phyloP scores from a whole-genome alignment of 1,140 invertebrate species.

The Zaprionus tsacasi region DNA sequence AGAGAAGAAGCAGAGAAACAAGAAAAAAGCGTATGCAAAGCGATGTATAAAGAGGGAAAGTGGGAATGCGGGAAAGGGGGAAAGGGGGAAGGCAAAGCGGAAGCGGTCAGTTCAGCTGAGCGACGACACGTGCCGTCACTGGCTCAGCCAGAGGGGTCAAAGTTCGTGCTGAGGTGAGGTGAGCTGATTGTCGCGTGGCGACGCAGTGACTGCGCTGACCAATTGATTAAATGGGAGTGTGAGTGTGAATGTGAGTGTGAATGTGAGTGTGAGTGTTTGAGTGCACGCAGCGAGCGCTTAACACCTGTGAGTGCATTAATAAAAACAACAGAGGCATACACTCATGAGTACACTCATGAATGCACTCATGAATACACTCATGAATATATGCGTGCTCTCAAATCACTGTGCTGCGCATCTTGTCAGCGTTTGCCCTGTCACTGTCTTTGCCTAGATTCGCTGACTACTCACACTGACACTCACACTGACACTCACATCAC shows the following conservation, averaged over 20 bases:
- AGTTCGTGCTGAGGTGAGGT: constrained; percentile 25
- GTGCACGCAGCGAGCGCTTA: neutral
- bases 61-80: too few species aligned
- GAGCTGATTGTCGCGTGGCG: constrained; percentile 30
- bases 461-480: neutral
- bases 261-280: constrained; percentile 4
- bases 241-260: neutral
- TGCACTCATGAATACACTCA: neutral
- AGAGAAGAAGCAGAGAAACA: neutral
- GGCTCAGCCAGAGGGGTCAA: constrained; percentile 36
- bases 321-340: neutral
- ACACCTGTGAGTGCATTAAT: neutral
- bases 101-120: constrained; percentile 9
- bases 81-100: neutral
- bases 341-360: constrained; percentile 3
- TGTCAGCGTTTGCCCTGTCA: neutral
- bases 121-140: constrained; percentile 23
- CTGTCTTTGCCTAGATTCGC: neutral
- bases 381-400: neutral
- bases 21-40: constrained; percentile 6
- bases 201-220: neutral
- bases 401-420: neutral
- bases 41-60: neutral
- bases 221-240: neutral
- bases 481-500: constrained; percentile 3